phyloP scores from a whole-genome alignment of 2,888 invertebrate species.

The Drosophila nr. perissopoda region DNA sequence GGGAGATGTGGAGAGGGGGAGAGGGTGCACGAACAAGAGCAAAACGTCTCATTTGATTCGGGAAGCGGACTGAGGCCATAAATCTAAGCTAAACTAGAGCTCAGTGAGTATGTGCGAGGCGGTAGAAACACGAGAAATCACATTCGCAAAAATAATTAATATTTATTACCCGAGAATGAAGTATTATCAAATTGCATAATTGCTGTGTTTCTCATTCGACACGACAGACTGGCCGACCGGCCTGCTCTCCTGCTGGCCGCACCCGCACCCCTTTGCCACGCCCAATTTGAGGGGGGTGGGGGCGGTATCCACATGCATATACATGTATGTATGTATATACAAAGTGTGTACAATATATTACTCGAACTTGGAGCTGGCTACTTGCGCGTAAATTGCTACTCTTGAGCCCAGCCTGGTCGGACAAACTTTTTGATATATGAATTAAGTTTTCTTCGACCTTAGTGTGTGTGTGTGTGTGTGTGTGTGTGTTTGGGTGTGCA shows the following conservation, averaged over 20 bases:
- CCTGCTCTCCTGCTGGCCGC: constrained; percentile 6
- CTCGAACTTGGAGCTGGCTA: constrained; percentile 64
- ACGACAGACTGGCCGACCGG: constrained; percentile 48
- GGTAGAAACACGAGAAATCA: constrained; percentile 47
- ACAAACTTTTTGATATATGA: constrained; percentile 79
- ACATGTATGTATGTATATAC: not conserved
- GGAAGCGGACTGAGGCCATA: constrained; percentile 62
- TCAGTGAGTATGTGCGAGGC: constrained; percentile 44
- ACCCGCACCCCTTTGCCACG: constrained; percentile 21
- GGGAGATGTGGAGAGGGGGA: not conserved
- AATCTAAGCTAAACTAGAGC: constrained; percentile 73
- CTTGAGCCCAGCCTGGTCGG: constrained; percentile 56
- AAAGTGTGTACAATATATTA: constrained; percentile 61
- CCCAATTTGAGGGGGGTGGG: constrained; percentile 1
- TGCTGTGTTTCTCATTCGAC: constrained; percentile 82
- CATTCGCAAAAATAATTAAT: constrained; percentile 78
- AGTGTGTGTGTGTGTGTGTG: constrained; percentile 22
- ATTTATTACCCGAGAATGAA: constrained; percentile 80
- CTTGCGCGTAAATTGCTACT: constrained; percentile 81
- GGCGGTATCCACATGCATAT: not conserved
- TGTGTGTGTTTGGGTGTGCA: constrained; percentile 54
- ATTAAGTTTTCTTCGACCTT: constrained; percentile 71
- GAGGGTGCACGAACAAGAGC: constrained; percentile 17
- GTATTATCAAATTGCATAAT: constrained; percentile 81
- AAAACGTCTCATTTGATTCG: constrained; percentile 73